phyloP scores from a whole-genome alignment of 2,888 invertebrate genomes.

The Apeira syringaria region DNA sequence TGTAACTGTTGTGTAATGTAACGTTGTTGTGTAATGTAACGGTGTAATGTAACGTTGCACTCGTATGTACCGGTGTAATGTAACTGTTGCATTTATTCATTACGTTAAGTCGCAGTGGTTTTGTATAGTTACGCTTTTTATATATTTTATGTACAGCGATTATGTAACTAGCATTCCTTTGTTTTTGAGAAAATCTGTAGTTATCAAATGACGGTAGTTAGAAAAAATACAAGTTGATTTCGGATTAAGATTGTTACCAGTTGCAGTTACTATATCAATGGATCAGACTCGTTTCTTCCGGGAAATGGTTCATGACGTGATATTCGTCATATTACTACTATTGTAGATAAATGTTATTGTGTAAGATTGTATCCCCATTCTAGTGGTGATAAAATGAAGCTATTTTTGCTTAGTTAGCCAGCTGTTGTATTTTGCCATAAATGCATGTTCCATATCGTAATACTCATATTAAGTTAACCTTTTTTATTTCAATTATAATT shows the following conservation, averaged over 20 bases:
- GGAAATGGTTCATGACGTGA: constrained; percentile 2
- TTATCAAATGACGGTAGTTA: constrained; percentile 35
- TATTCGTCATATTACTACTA: constrained; percentile 8
- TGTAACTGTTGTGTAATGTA: no score
- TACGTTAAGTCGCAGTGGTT: constrained; percentile 71
- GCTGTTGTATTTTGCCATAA: constrained; percentile 82
- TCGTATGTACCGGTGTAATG: constrained; percentile 60
- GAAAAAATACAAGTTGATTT: constrained; percentile 51
- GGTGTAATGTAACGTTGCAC: no score
- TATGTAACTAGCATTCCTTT: constrained; percentile 73
- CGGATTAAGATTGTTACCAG: constrained; percentile 74
- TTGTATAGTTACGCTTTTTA: constrained; percentile 74
- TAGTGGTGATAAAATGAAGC: constrained; percentile 76
- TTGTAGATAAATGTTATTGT: constrained; percentile 17
- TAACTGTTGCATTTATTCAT: constrained; percentile 76
- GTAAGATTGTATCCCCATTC: constrained; percentile 48
- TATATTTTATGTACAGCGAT: constrained; percentile 73
- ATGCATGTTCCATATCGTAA: constrained; percentile 84
- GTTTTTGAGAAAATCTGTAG: constrained; percentile 44
- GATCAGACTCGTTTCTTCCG: constrained; percentile 45
- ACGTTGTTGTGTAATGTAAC: no score
- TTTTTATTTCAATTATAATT: constrained; percentile 74
- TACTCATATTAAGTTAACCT: constrained; percentile 78
- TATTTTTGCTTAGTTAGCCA: constrained; percentile 80
- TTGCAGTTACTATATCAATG: constrained; percentile 69